These are phyloP conservation scores for Meandrusa payeni DNA, from an alignment of 2,888 invertebrate genomes.

Conservation along the genomic window DNA sequence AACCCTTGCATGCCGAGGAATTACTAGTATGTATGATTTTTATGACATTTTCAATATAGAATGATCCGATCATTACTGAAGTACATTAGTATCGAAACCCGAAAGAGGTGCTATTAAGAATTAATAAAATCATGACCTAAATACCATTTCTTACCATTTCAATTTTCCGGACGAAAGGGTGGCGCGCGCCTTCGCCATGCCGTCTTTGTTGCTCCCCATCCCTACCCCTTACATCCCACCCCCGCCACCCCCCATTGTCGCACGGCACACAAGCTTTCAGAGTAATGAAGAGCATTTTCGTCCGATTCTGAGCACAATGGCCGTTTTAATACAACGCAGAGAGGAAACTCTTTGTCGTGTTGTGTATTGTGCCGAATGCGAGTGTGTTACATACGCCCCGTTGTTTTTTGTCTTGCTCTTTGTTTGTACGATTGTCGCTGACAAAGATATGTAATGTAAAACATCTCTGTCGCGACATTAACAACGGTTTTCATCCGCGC, in stretches of 20 bases:
- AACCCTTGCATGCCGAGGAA: no score
- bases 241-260: constrained; percentile 68
- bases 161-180: constrained; percentile 79
- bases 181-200: constrained; percentile 63
- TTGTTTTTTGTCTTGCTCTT: constrained; percentile 55
- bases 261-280: constrained; percentile 80
- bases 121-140: constrained; percentile 80
- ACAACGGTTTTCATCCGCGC: constrained; percentile 26
- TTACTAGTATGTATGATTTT: no score
- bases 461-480: constrained; percentile 33
- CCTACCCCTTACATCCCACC: constrained; percentile 33
- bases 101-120: constrained; percentile 58
- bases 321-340: constrained; percentile 76
- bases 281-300: constrained; percentile 82
- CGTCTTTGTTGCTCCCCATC: constrained; percentile 62
- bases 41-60: no score
- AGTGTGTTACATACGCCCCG: constrained; percentile 64
- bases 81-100: constrained; percentile 24
- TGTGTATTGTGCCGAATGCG: constrained; percentile 66
- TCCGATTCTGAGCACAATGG: constrained; percentile 77
- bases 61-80: no score
- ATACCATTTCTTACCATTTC: constrained; percentile 78
- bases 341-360: constrained; percentile 71
- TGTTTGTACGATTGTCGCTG: constrained; percentile 66
- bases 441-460: constrained; percentile 55